Percentiles rank a stretch among this genome's conserved stretches.
Conservation (phyloP, 2,888 invertebrate species). For the Ectemnius continuus region DNA sequence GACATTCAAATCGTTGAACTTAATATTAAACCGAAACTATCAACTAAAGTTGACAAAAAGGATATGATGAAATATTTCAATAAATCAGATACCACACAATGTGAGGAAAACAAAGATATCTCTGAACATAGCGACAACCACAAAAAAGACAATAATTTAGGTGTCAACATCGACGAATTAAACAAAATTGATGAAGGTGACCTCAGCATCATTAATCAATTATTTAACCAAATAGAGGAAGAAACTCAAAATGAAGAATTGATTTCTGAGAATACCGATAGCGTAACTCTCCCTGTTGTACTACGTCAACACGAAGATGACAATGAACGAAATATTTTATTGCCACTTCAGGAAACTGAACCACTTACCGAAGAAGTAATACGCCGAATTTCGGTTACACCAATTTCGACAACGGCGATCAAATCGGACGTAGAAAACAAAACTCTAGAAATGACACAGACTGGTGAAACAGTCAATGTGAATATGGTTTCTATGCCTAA, state of each 20-base stretch:
- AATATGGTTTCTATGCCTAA: conserved; percentile 11
- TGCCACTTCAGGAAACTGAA: too few relatives aligned
- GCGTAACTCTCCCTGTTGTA: too few relatives aligned
- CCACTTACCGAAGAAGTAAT: too few relatives aligned
- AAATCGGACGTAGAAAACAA: too few relatives aligned
- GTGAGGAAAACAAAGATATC: neutral
- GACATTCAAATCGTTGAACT: conserved; percentile 55
- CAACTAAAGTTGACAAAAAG: conserved; percentile 67
- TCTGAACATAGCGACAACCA: neutral
- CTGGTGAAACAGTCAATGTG: too few relatives aligned
- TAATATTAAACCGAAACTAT: conserved; percentile 67
- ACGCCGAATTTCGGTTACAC: too few relatives aligned
- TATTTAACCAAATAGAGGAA: conserved; percentile 42
- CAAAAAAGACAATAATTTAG: conserved; percentile 5
- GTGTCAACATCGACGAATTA: conserved; percentile 24
- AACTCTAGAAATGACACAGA: too few relatives aligned
- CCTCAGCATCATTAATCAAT: conserved; percentile 25
- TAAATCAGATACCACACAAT: conserved; percentile 15
- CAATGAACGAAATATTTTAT: too few relatives aligned
- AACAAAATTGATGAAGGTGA: conserved; percentile 20
- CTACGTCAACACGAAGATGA: too few relatives aligned
- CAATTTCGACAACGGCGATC: too few relatives aligned
- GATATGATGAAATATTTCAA: conserved; percentile 73
- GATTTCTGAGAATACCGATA: neutral
- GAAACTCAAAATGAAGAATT: conserved; percentile 19